These are phyloP conservation scores for Gyrodactylus bullatarudis DNA, from an alignment of 1,140 invertebrate species.

Conservation along the genomic window DNA sequence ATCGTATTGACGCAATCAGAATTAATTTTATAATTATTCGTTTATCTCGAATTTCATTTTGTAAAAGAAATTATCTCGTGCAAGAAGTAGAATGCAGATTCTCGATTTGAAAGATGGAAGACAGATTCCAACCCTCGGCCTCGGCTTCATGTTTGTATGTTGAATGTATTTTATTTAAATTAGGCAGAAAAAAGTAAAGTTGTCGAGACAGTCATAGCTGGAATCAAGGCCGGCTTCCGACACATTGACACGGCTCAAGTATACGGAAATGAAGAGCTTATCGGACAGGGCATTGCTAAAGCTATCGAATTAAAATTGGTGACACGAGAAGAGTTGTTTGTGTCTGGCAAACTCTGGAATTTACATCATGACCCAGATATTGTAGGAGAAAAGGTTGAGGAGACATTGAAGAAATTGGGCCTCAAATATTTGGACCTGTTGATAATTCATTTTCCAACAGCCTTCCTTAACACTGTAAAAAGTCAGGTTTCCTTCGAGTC, in stretches of 20 bases:
- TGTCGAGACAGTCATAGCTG: constrained; percentile 27
- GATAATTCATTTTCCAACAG: background rate
- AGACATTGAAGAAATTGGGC: background rate
- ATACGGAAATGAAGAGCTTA: constrained; percentile 23
- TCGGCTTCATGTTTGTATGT: too few species aligned
- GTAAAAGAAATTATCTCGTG: too few species aligned
- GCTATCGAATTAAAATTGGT: constrained; percentile 1
- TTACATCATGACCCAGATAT: background rate
- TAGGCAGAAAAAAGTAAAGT: too few species aligned
- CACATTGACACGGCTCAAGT: constrained; percentile 33
- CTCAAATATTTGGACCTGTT: background rate
- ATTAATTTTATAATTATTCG: background rate
- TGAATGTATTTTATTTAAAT: too few species aligned
- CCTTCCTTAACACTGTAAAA: background rate
- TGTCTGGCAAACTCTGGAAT: background rate
- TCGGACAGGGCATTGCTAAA: constrained; percentile 16
- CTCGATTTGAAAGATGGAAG: too few species aligned
- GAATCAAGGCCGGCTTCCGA: constrained; percentile 32
- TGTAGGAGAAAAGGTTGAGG: background rate
- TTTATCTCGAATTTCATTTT: too few species aligned
- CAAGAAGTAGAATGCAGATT: too few species aligned
- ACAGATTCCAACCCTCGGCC: too few species aligned
- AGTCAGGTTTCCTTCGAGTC: background rate
- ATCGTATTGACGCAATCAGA: background rate
- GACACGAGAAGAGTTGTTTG: background rate